Conservation (phyloP, 2,888 invertebrate genomes). For the Spilarctia lutea region DNA sequence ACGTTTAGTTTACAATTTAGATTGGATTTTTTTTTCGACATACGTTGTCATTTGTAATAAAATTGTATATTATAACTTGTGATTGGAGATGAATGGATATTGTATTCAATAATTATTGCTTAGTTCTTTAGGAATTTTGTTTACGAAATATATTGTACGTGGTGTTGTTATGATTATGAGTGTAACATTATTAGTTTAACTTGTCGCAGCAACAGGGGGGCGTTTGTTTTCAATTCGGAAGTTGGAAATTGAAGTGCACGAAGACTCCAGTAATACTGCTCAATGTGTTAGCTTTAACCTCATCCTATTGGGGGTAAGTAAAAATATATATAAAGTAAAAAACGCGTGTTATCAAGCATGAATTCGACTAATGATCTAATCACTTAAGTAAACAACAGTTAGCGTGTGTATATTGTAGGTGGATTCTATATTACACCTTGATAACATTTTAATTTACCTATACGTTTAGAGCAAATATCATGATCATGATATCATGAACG, state of each 20-base stretch:
- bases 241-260: neutral
- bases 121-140: neutral
- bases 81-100: no score
- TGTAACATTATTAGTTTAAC: slow-evolving; percentile 1
- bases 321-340: neutral
- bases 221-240: slow-evolving; percentile 13
- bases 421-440: neutral
- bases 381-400: neutral
- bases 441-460: neutral
- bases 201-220: slow-evolving; percentile 1
- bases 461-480: neutral
- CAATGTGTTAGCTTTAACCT: neutral
- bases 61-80: neutral
- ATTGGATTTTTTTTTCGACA: neutral
- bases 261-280: neutral
- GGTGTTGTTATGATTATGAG: neutral
- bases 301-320: slow-evolving; percentile 3
- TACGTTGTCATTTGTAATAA: slow-evolving; percentile 1
- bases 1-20: neutral
- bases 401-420: neutral
- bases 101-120: neutral
- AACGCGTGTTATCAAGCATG: neutral
- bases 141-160: neutral
- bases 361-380: neutral
- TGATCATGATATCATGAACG: no score